phyloP scores from a whole-genome alignment of 2,888 invertebrate species.

The Apeira syringaria region DNA sequence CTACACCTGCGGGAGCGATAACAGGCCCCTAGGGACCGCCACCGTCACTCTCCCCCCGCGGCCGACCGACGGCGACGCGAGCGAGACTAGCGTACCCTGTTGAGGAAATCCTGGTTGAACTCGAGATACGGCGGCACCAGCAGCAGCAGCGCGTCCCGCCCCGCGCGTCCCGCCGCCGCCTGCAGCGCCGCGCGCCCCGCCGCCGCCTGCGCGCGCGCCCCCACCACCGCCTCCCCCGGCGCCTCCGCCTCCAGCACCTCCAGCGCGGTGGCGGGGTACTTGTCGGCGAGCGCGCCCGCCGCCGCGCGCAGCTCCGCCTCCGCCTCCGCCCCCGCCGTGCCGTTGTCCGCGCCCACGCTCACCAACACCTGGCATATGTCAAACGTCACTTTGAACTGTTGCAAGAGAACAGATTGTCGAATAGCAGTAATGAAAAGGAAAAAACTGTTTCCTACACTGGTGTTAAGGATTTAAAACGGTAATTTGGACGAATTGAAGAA shows the following conservation, averaged over 20 bases:
- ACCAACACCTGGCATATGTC: too few species aligned
- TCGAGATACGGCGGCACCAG: constrained; percentile 87
- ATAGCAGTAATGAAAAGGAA: too few species aligned
- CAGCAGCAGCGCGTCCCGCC: constrained; percentile 82
- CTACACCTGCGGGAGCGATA: too few species aligned
- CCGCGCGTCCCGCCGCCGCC: constrained; percentile 82
- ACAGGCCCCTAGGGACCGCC: too few species aligned
- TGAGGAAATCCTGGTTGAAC: constrained; percentile 93
- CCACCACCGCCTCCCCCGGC: constrained; percentile 12
- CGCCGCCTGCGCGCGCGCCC: constrained; percentile 7
- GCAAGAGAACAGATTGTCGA: too few species aligned
- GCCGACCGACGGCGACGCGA: too few species aligned
- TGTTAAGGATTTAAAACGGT: too few species aligned
- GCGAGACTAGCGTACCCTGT: constrained; percentile 87
- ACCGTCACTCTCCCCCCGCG: too few species aligned
- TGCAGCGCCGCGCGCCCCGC: constrained; percentile 5
- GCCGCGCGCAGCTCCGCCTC: constrained; percentile 16
- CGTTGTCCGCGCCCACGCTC: constrained; percentile 5
- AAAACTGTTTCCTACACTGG: too few species aligned
- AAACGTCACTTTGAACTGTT: too few species aligned
- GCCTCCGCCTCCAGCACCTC: constrained; percentile 14
- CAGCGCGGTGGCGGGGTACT: constrained; percentile 14
- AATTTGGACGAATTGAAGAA: too few species aligned
- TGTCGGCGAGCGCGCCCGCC: constrained; percentile 1
- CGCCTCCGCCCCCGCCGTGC: not conserved